A percentile compares a stretch with the other conserved stretches of the same genome.
Evolutionary conservation across 1,140 invertebrate species (phyloP).

Genomic region (Penaeus indicus): DNA sequence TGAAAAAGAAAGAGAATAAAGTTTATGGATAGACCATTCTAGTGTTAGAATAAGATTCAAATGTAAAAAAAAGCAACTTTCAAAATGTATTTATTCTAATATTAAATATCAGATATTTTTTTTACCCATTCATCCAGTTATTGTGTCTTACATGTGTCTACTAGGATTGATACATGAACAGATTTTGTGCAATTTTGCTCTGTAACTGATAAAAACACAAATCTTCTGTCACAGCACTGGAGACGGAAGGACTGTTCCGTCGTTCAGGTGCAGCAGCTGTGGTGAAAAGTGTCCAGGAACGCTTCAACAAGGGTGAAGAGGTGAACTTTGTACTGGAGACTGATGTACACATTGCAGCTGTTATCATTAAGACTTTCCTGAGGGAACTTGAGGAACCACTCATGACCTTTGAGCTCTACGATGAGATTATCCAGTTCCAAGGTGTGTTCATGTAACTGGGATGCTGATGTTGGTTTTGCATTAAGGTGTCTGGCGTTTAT

Average conservation of each 20-base stretch:
- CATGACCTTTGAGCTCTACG: constrained; percentile 94
- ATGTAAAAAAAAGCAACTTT: too few relatives aligned
- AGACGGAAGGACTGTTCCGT: constrained; percentile 95
- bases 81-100: too few relatives aligned
- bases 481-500: too few relatives aligned
- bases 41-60: too few relatives aligned
- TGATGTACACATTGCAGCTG: constrained; percentile 92
- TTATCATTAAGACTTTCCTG: constrained; percentile 94
- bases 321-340: constrained; percentile 81
- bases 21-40: too few relatives aligned
- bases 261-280: constrained; percentile 87
- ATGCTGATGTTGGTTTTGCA: too few relatives aligned
- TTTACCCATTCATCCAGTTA: too few relatives aligned
- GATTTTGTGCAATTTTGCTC: too few relatives aligned
- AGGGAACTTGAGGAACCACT: constrained; percentile 93
- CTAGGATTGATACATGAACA: too few relatives aligned
- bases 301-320: constrained; percentile 86
- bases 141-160: too few relatives aligned
- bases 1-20: too few relatives aligned
- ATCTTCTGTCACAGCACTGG: constrained; percentile 73
- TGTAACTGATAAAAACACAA: neutral
- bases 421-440: constrained; percentile 93
- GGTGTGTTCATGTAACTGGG: constrained; percentile 72
- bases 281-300: constrained; percentile 87
- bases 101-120: too few relatives aligned